phyloP scores from a whole-genome alignment of 2,888 invertebrate genomes.

The Amphipyra berbera region DNA sequence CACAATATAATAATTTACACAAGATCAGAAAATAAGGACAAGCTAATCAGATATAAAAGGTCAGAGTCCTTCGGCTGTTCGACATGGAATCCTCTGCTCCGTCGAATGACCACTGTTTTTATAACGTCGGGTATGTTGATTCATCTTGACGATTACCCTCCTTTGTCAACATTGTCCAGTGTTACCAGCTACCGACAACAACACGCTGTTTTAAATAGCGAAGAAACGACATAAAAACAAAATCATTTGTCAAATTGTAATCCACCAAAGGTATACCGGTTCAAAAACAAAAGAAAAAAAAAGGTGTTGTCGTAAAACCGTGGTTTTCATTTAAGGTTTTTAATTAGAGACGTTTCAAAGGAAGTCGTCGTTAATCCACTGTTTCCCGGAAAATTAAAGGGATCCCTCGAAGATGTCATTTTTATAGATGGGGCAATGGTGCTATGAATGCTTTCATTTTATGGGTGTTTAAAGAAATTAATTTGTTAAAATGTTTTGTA shows the following conservation, averaged over 20 bases:
- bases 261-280: slow-evolving; percentile 28
- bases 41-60: too few relatives aligned
- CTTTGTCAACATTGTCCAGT: too few relatives aligned
- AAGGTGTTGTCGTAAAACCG: slow-evolving; percentile 74
- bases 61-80: too few relatives aligned
- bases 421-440: slow-evolving; percentile 23
- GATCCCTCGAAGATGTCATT: slow-evolving; percentile 56
- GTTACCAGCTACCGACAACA: too few relatives aligned
- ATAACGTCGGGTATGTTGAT: too few relatives aligned
- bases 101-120: too few relatives aligned
- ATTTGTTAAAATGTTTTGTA: background rate
- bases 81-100: too few relatives aligned
- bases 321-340: slow-evolving; percentile 79
- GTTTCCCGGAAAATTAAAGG: slow-evolving; percentile 78
- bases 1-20: too few relatives aligned
- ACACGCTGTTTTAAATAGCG: background rate
- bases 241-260: slow-evolving; percentile 48
- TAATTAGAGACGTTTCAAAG: slow-evolving; percentile 79
- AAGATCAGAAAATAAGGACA: too few relatives aligned
- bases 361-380: slow-evolving; percentile 78
- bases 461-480: background rate
- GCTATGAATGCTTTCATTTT: background rate
- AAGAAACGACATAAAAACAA: slow-evolving; percentile 24
- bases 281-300: slow-evolving; percentile 46
- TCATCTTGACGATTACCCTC: too few relatives aligned